Conservation (phyloP, 2,797 vertebrate species). For the Hemitrygon akajei region DNA sequence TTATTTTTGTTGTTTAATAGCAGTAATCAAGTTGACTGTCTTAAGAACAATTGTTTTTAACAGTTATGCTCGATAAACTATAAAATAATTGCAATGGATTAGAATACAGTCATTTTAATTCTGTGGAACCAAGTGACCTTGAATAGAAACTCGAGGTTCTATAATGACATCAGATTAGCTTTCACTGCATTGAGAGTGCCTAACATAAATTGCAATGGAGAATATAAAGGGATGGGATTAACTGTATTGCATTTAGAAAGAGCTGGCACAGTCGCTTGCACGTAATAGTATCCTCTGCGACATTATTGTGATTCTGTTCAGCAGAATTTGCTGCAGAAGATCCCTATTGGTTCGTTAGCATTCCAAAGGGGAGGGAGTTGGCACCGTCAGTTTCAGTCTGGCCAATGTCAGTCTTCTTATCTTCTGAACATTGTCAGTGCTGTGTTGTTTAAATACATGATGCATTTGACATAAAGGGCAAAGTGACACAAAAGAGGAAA, state of each 20-base stretch:
- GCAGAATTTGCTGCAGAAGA: too few species aligned
- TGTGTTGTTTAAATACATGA: neutral
- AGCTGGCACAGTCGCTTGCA: too few species aligned
- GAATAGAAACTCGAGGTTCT: neutral
- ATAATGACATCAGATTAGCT: neutral
- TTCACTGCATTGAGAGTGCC: neutral
- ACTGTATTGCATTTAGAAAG: too few species aligned
- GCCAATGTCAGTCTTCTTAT: neutral
- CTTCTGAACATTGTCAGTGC: neutral
- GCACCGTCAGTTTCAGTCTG: too few species aligned
- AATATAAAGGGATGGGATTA: too few species aligned
- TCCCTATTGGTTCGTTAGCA: too few species aligned
- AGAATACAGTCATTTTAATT: neutral
- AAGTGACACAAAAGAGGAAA: neutral
- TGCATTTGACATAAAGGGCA: neutral
- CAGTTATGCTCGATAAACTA: neutral
- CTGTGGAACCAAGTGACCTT: neutral
- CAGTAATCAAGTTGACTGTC: neutral
- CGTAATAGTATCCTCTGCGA: too few species aligned
- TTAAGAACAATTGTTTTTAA: conserved; percentile 4
- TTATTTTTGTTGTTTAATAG: neutral
- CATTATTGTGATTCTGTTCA: too few species aligned
- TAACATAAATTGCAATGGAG: neutral
- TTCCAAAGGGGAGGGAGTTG: too few species aligned
- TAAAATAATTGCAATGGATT: neutral